Conservation (phyloP, 2,797 vertebrate species). For the Poeciliopsis gracilis region DNA sequence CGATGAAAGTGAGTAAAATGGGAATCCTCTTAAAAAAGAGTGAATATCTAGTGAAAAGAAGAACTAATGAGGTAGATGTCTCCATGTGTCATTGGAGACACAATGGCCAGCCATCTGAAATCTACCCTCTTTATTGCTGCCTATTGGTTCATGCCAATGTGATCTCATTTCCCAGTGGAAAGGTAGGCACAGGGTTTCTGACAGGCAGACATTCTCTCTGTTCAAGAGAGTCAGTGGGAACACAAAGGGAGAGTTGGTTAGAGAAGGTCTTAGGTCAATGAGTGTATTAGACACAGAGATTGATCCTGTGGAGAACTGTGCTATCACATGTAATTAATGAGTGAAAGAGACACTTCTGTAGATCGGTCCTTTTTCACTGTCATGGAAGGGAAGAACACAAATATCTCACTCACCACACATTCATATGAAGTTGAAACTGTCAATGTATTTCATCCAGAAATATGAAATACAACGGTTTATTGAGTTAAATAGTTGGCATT, state of each 20-base stretch:
- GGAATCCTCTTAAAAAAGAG: constrained; percentile 16
- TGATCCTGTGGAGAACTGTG: constrained; percentile 72
- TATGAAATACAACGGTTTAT: neutral
- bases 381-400: constrained; percentile 47
- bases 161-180: constrained; percentile 54
- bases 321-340: constrained; percentile 70
- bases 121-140: constrained; percentile 39
- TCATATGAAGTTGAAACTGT: constrained; percentile 2
- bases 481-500: neutral
- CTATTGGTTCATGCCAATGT: constrained; percentile 52
- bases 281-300: constrained; percentile 73
- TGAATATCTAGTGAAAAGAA: constrained; percentile 23
- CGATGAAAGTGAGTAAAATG: constrained; percentile 13
- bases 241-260: constrained; percentile 46
- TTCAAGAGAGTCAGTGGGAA: constrained; percentile 35
- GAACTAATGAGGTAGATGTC: constrained; percentile 52
- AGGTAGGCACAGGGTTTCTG: constrained; percentile 45
- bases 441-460: neutral
- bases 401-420: neutral
- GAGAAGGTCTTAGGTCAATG: constrained; percentile 72
- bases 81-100: constrained; percentile 48
- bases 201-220: constrained; percentile 56
- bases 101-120: constrained; percentile 39
- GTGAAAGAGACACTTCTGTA: constrained; percentile 36
- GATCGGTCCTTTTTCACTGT: constrained; percentile 49